A percentile compares a stretch with the other conserved stretches of the same genome.
Evolutionary conservation across 1,140 invertebrate species (phyloP).

Genomic region (Phymastichus coffea): DNA sequence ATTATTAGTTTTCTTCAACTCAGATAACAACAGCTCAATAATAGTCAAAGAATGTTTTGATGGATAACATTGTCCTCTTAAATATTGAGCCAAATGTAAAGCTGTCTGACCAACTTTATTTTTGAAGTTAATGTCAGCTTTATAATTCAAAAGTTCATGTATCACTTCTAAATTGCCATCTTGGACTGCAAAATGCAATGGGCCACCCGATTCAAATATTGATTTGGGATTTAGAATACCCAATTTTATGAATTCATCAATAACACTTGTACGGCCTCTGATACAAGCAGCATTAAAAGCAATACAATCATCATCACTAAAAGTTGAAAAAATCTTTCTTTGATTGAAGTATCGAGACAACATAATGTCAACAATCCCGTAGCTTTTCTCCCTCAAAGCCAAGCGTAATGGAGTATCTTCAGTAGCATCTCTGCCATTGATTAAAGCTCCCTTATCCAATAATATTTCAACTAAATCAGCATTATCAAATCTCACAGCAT

Average conservation of each 20-base stretch:
- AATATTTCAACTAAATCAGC: neutral
- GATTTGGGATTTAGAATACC: neutral
- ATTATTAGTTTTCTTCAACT: neutral
- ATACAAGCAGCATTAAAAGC: slow-evolving; percentile 4
- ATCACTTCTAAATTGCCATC: slow-evolving; percentile 3
- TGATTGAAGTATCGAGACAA: neutral
- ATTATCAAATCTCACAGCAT: slow-evolving; percentile 4
- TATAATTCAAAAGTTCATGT: slow-evolving; percentile 1
- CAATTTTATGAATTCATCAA: slow-evolving; percentile 1
- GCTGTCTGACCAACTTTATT: slow-evolving; percentile 1
- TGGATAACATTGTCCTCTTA: slow-evolving; percentile 7
- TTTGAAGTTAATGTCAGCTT: neutral
- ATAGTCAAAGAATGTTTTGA: neutral
- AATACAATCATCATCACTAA: neutral
- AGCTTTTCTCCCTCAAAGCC: neutral
- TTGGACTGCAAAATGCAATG: slow-evolving; percentile 4
- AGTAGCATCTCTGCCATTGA: slow-evolving; percentile 8
- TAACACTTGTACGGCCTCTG: neutral
- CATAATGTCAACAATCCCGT: neutral
- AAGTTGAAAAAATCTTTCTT: neutral
- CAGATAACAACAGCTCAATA: slow-evolving; percentile 1
- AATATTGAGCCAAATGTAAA: slow-evolving; percentile 4
- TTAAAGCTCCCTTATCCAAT: slow-evolving; percentile 1
- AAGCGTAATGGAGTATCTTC: slow-evolving; percentile 2
- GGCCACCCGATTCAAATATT: neutral